Conservation (phyloP, 1,140 invertebrate species). For the Conus betulinus region DNA sequence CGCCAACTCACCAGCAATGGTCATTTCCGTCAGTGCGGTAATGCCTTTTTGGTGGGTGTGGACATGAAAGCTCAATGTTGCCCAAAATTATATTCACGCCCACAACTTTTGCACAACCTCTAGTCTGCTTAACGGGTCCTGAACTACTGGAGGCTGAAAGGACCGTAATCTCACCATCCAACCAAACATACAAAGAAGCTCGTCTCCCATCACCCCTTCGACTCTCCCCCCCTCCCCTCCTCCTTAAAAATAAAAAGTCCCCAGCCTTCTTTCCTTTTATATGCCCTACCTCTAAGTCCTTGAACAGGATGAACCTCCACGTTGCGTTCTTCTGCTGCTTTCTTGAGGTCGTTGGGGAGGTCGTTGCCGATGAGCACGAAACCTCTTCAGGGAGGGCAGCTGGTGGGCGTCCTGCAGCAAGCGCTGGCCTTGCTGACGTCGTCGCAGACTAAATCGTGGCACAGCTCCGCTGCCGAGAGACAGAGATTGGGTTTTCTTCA, state of each 20-base stretch:
- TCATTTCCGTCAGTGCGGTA: too few species aligned
- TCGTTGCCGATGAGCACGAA: conserved; percentile 51
- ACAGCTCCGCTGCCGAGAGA: conserved; percentile 56
- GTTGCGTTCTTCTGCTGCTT: conserved; percentile 35
- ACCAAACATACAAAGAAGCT: neutral
- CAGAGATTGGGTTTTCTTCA: neutral
- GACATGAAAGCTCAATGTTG: too few species aligned
- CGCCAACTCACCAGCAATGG: too few species aligned
- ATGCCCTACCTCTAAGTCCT: conserved; percentile 50
- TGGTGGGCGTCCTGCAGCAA: conserved; percentile 81
- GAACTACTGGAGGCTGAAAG: too few species aligned
- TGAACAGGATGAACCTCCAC: conserved; percentile 49
- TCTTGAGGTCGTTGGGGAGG: conserved; percentile 35
- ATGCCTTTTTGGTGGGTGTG: too few species aligned
- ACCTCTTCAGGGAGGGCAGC: conserved; percentile 47
- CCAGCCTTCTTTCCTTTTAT: too few species aligned
- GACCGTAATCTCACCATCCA: neutral
- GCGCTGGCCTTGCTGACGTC: conserved; percentile 86
- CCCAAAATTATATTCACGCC: too few species aligned
- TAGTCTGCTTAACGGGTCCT: too few species aligned
- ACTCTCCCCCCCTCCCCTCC: neutral
- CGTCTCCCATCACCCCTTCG: neutral
- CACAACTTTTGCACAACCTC: too few species aligned
- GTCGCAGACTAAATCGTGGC: conserved; percentile 89
- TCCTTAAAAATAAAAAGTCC: too few species aligned